These are phyloP conservation scores for Platichthys flesus DNA, from an alignment of 2,113 vertebrate species.

Conservation along the genomic window DNA sequence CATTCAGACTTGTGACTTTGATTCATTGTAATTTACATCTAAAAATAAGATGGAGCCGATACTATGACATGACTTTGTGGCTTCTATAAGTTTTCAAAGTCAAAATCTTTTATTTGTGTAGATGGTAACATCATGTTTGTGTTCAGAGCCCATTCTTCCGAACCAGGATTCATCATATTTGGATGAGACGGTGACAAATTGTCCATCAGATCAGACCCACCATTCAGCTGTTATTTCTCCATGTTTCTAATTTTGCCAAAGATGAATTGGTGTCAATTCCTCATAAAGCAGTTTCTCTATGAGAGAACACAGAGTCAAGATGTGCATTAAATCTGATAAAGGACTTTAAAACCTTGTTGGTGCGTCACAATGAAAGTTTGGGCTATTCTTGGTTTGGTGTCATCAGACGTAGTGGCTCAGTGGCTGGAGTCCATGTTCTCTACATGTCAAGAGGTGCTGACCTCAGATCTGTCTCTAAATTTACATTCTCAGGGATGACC, in stretches of 20 bases:
- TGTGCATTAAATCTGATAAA: no score
- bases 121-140: background rate
- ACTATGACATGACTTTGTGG: background rate
- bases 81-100: background rate
- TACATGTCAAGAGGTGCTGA: slow-evolving; percentile 27
- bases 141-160: background rate
- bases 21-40: background rate
- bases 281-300: background rate
- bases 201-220: no score
- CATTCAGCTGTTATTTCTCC: no score
- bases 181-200: slow-evolving; percentile 3
- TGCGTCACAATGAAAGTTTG: no score
- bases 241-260: no score
- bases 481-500: slow-evolving; percentile 46
- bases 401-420: background rate
- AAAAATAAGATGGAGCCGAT: background rate
- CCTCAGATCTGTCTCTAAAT: slow-evolving; percentile 54
- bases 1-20: background rate
- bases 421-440: slow-evolving; percentile 6
- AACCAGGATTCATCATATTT: background rate
- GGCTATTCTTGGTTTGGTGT: no score
- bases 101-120: background rate
- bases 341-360: no score
- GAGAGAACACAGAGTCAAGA: no score
- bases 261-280: background rate